These are phyloP conservation scores for Epizoanthus ramosus DNA, from an alignment of 92 coral and sea anemone species.

Conservation along the genomic window DNA sequence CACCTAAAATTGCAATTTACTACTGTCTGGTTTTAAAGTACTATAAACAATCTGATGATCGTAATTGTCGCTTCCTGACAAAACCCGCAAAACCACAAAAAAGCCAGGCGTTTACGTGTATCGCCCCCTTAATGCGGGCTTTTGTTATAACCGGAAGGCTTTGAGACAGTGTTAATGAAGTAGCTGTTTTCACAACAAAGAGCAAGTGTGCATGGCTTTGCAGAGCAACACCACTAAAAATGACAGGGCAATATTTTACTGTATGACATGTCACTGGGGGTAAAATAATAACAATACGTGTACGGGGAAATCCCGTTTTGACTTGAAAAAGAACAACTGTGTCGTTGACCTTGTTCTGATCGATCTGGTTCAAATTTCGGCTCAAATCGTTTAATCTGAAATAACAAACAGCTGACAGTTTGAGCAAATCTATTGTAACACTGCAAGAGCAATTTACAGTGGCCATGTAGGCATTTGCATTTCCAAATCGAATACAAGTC, in stretches of 20 bases:
- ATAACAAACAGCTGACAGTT: no score
- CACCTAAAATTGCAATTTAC: not conserved
- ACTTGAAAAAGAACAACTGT: not conserved
- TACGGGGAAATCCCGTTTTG: not conserved
- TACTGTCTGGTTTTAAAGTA: slow-evolving; percentile 28
- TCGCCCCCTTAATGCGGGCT: not conserved
- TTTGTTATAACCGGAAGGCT: not conserved
- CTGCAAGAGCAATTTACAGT: no score
- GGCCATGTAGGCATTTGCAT: no score
- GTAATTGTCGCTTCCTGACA: not conserved
- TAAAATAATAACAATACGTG: not conserved
- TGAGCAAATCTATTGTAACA: no score
- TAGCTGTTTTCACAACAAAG: not conserved
- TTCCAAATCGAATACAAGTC: no score
- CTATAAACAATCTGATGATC: not conserved
- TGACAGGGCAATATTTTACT: slow-evolving; percentile 10
- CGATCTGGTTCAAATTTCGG: not conserved
- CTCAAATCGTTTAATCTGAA: no score
- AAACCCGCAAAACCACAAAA: not conserved
- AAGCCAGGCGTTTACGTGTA: no score
- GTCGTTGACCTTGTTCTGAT: not conserved
- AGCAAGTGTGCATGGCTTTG: not conserved
- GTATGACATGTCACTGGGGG: not conserved
- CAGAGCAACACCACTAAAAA: not conserved
- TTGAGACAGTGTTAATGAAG: not conserved